These are phyloP conservation scores for Spondyliosoma cantharus DNA, from an alignment of 2,797 vertebrate genomes.

Conservation along the genomic window DNA sequence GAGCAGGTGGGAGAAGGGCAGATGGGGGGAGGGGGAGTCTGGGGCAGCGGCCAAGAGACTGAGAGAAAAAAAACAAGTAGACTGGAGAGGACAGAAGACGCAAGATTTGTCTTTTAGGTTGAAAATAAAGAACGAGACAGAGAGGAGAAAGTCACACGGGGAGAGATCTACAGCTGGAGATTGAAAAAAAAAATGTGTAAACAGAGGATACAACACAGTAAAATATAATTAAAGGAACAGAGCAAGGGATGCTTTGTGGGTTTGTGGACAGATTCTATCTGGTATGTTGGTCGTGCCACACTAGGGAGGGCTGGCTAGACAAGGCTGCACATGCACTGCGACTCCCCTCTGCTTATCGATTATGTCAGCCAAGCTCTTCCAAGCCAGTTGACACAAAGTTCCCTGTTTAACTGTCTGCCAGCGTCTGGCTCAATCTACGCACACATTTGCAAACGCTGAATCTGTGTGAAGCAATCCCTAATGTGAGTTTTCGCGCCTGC, in stretches of 20 bases:
- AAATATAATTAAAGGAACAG: slow-evolving; percentile 50
- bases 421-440: slow-evolving; percentile 46
- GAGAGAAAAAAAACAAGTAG: slow-evolving; percentile 36
- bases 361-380: slow-evolving; percentile 62
- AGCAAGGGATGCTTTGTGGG: slow-evolving; percentile 26
- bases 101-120: slow-evolving; percentile 44
- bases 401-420: slow-evolving; percentile 26
- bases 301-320: slow-evolving; percentile 47
- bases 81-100: slow-evolving; percentile 35
- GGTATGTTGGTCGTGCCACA: slow-evolving; percentile 57
- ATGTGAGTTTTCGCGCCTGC: slow-evolving; percentile 22
- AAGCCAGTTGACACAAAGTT: slow-evolving; percentile 49
- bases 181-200: slow-evolving; percentile 9
- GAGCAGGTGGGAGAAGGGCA: slow-evolving; percentile 53
- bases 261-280: slow-evolving; percentile 48
- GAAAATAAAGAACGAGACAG: slow-evolving; percentile 26
- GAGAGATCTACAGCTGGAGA: slow-evolving; percentile 11
- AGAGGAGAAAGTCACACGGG: slow-evolving; percentile 14
- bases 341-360: slow-evolving; percentile 71
- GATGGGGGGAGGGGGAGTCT: not conserved
- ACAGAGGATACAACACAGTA: slow-evolving; percentile 22
- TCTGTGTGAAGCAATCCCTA: slow-evolving; percentile 12
- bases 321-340: slow-evolving; percentile 58
- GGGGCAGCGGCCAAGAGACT: slow-evolving; percentile 8
- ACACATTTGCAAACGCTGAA: slow-evolving; percentile 40